Percentiles rank a stretch among this genome's conserved stretches.
Evolutionary conservation across 2,888 invertebrate species (phyloP).

Genomic region (Drosophila differens): DNA sequence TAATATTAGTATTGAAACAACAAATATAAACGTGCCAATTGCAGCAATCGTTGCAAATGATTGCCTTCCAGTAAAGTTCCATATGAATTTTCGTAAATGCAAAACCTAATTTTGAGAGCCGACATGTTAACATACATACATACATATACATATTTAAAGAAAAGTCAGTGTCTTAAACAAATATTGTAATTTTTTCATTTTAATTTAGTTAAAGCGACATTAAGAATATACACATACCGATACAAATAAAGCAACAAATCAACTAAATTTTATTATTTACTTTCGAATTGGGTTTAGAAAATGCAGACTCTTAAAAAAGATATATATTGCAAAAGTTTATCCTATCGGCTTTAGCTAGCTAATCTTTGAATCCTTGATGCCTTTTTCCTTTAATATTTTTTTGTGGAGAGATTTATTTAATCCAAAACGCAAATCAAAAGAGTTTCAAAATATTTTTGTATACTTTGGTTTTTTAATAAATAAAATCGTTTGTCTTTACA

Average conservation of each 20-base stretch:
- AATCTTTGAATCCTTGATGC: neutral
- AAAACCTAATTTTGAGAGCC: conserved; percentile 65
- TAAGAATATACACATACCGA: conserved; percentile 58
- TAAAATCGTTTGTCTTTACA: conserved; percentile 77
- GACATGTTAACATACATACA: conserved; percentile 64
- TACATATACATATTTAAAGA: conserved; percentile 45
- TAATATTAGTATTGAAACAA: conserved; percentile 54
- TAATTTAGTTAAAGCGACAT: conserved; percentile 68
- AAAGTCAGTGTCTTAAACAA: conserved; percentile 70
- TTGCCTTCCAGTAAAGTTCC: conserved; percentile 64
- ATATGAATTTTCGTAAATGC: conserved; percentile 47
- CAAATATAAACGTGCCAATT: conserved; percentile 61
- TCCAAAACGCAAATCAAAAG: conserved; percentile 2
- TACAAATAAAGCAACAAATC: conserved; percentile 43
- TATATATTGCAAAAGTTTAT: neutral
- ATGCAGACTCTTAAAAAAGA: neutral
- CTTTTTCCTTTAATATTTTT: neutral
- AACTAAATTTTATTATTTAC: neutral
- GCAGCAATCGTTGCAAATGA: conserved; percentile 52
- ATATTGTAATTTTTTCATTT: conserved; percentile 60
- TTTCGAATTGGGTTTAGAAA: neutral
- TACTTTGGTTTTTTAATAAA: conserved; percentile 81
- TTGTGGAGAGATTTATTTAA: neutral
- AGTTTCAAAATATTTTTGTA: conserved; percentile 20
- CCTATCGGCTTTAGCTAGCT: neutral